These are phyloP conservation scores for Noctilio leporinus DNA, from an alignment of 2,113 vertebrate species.

Conservation along the genomic window DNA sequence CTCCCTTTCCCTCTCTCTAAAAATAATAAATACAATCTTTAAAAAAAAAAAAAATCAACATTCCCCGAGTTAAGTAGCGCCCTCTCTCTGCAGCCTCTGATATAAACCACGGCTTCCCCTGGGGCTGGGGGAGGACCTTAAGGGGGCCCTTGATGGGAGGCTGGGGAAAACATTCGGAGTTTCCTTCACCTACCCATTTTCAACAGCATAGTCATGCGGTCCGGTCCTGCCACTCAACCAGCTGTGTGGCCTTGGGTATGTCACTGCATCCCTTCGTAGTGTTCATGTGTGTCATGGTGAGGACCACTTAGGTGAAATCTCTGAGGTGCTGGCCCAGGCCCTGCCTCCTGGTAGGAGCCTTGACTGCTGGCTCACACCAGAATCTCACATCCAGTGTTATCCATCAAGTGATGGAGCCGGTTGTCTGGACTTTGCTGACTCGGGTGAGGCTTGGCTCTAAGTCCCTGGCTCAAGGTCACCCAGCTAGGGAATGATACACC, in stretches of 20 bases:
- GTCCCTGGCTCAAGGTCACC: background rate
- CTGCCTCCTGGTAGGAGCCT: background rate
- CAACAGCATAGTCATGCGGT: background rate
- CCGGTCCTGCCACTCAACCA: accelerated
- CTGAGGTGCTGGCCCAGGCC: background rate
- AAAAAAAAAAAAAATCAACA: background rate
- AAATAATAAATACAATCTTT: no score
- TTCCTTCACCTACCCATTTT: background rate
- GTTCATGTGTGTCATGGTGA: background rate
- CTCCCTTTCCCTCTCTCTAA: no score
- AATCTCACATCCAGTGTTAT: background rate
- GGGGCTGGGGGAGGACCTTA: background rate
- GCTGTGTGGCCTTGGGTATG: background rate
- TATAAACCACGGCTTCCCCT: background rate
- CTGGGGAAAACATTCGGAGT: background rate
- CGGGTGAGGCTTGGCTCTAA: background rate
- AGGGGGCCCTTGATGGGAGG: background rate
- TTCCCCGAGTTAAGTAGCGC: background rate
- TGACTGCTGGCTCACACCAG: background rate
- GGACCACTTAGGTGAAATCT: background rate
- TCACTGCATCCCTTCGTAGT: background rate
- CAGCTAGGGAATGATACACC: background rate
- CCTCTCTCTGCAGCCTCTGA: background rate
- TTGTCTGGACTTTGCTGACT: background rate
- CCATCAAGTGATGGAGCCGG: background rate